phyloP scores from a whole-genome alignment of 2,113 vertebrate genomes.

The Glareola pratincola region DNA sequence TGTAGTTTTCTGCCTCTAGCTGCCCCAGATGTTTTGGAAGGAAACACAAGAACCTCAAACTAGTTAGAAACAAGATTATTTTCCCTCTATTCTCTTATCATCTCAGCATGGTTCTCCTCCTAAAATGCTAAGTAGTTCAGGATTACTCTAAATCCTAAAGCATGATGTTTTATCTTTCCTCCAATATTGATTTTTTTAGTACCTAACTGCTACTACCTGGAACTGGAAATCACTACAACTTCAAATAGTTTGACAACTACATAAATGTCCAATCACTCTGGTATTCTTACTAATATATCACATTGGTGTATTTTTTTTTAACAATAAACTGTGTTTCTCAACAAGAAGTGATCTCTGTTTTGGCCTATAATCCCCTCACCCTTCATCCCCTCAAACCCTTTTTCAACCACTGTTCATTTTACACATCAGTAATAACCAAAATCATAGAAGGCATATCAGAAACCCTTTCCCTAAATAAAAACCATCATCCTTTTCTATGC shows the following conservation, averaged over 20 bases:
- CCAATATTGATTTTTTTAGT: not conserved
- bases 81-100: not conserved
- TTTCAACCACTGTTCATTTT: not conserved
- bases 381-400: not conserved
- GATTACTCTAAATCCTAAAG: not conserved
- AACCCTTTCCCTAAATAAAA: not conserved
- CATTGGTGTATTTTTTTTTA: not conserved
- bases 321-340: not conserved
- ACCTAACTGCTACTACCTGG: not conserved
- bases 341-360: not conserved
- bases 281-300: not conserved
- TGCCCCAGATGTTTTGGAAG: not conserved
- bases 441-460: not conserved
- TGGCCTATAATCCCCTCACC: not conserved
- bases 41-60: not conserved
- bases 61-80: not conserved
- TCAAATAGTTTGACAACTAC: not conserved
- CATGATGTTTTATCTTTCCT: not conserved
- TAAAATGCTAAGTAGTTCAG: not conserved
- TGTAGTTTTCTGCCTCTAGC: not conserved
- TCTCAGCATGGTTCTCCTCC: not conserved
- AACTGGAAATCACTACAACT: not conserved
- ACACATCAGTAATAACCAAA: not conserved
- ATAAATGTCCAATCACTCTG: not conserved
- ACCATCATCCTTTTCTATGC: not conserved